Conservation (phyloP, 2,797 vertebrate genomes). For the Gallinago nigripennis region DNA sequence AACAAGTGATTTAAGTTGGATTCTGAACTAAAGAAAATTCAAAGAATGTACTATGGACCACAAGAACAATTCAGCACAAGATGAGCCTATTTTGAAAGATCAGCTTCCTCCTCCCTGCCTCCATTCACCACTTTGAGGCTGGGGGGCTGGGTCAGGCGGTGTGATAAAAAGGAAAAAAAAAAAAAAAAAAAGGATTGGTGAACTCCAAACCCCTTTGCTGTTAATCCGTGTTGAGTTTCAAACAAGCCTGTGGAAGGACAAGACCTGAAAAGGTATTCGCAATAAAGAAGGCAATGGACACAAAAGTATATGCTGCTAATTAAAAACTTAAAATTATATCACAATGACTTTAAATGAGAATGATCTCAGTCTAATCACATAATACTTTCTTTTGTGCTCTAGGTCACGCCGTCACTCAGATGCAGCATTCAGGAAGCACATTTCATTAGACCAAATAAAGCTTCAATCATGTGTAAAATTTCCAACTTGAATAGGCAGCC, state of each 20-base stretch:
- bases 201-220: conserved; percentile 30
- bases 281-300: conserved; percentile 48
- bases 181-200: not conserved
- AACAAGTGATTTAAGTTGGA: not conserved
- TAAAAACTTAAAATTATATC: conserved; percentile 77
- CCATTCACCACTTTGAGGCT: not conserved
- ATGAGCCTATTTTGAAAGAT: not conserved
- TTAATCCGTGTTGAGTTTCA: conserved; percentile 31
- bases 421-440: conserved; percentile 91
- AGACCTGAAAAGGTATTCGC: conserved; percentile 52
- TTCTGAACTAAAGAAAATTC: not conserved
- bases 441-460: conserved; percentile 95
- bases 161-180: not conserved
- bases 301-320: conserved; percentile 68
- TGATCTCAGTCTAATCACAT: conserved; percentile 87
- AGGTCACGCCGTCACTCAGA: conserved; percentile 86
- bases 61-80: not conserved
- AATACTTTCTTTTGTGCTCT: conserved; percentile 91
- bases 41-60: not conserved
- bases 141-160: too few species aligned
- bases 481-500: conserved; percentile 89
- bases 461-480: conserved; percentile 96
- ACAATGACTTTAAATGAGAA: conserved; percentile 87
- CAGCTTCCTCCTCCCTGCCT: not conserved
- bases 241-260: conserved; percentile 51